phyloP scores from a whole-genome alignment of 2,888 invertebrate species.

The Agonum fuliginosum region DNA sequence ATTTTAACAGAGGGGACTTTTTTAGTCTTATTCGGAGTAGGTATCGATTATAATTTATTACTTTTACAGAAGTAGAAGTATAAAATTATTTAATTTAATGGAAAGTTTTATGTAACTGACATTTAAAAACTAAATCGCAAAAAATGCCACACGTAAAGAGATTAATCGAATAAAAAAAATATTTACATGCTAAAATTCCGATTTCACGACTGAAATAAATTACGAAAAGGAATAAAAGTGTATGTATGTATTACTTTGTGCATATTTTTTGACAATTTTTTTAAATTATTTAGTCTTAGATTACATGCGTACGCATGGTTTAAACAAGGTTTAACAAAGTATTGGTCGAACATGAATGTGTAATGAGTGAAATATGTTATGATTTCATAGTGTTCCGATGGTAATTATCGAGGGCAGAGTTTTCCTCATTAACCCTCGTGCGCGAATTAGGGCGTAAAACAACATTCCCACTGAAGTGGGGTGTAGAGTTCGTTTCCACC shows the following conservation, averaged over 20 bases:
- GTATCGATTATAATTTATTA: background rate
- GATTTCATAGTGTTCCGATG: background rate
- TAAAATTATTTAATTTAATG: background rate
- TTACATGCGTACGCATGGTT: no score
- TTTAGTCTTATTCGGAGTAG: background rate
- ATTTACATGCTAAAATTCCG: background rate
- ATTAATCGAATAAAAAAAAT: background rate
- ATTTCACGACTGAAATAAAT: background rate
- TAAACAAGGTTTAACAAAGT: background rate
- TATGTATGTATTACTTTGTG: no score
- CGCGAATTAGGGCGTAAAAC: conserved; percentile 17
- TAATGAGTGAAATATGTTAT: background rate
- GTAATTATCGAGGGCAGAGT: background rate
- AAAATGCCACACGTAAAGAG: no score
- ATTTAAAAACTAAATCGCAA: conserved; percentile 18
- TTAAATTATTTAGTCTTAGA: no score
- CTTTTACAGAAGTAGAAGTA: background rate
- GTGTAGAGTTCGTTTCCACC: conserved; percentile 7
- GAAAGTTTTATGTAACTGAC: background rate
- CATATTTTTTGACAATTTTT: no score
- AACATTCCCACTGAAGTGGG: conserved; percentile 34
- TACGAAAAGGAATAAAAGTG: no score
- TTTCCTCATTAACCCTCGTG: background rate
- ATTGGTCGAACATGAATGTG: background rate
- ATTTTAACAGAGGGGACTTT: background rate